Conservation (phyloP, 2,797 vertebrate genomes). For the Craterocephalus amniculus region DNA sequence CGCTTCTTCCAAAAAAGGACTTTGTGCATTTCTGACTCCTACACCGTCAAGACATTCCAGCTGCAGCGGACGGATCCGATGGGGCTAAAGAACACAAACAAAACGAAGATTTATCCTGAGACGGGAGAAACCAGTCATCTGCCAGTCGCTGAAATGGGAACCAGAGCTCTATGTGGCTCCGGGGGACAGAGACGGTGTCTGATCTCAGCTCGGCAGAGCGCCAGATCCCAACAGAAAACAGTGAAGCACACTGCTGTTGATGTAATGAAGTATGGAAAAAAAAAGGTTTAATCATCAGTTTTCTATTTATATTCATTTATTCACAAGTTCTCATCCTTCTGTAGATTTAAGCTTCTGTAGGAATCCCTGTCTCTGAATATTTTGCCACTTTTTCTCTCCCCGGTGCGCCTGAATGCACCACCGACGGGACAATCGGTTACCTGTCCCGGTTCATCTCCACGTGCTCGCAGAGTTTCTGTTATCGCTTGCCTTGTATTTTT, state of each 20-base stretch:
- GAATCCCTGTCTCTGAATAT: conserved; percentile 45
- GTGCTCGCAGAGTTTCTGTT: conserved; percentile 60
- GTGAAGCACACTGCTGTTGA: conserved; percentile 17
- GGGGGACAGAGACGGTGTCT: conserved; percentile 15
- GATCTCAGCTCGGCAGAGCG: conserved; percentile 38
- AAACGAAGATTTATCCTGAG: conserved; percentile 14
- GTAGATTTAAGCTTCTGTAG: conserved; percentile 38
- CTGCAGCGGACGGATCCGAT: conserved; percentile 25
- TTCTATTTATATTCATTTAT: conserved; percentile 46
- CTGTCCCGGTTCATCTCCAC: conserved; percentile 60
- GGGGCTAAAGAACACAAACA: conserved; percentile 20
- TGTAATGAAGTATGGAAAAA: background rate
- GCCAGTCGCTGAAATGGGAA: conserved; percentile 24
- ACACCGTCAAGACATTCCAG: conserved; percentile 54
- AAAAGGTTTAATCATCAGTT: conserved; percentile 21
- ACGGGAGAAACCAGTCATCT: conserved; percentile 24
- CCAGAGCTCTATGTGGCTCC: background rate
- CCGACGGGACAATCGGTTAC: conserved; percentile 2
- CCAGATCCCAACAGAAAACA: background rate
- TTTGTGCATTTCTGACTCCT: conserved; percentile 13
- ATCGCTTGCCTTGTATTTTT: conserved; percentile 62
- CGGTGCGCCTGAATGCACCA: conserved; percentile 42
- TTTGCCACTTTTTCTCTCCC: conserved; percentile 35
- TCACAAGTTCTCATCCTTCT: conserved; percentile 19
- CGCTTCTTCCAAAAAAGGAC: conserved; percentile 50